Evolutionary conservation across 2,797 vertebrate species (phyloP).

Genomic region (Tangara arthus): DNA sequence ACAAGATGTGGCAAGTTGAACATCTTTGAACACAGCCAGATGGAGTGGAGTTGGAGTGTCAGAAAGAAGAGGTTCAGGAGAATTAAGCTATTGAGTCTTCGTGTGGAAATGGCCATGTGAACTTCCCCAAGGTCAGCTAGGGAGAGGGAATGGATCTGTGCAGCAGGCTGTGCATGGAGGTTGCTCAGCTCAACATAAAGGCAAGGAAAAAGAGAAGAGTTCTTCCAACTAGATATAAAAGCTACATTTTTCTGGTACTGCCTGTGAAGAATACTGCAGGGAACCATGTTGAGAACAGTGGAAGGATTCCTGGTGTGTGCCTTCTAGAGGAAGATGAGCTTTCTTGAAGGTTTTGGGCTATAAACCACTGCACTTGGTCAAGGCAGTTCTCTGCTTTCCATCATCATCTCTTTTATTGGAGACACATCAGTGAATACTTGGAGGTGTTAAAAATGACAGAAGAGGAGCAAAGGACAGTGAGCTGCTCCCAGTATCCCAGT

Average conservation of each 20-base stretch:
- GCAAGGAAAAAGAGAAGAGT: neutral
- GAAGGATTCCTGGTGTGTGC: neutral
- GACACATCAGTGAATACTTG: neutral
- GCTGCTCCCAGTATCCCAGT: neutral
- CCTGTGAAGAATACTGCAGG: neutral
- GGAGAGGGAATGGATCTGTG: neutral
- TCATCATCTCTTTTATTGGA: neutral
- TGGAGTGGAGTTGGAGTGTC: neutral
- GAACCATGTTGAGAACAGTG: neutral
- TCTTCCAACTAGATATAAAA: neutral
- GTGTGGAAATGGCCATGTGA: neutral
- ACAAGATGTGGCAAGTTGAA: neutral
- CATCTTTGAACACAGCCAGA: neutral
- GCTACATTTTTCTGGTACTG: neutral
- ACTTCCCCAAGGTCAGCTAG: neutral
- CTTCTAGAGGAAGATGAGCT: neutral
- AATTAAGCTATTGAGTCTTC: neutral
- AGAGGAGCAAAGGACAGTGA: neutral
- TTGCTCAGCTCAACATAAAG: neutral
- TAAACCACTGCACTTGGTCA: neutral
- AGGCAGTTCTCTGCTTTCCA: rapidly evolving
- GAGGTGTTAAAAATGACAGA: neutral
- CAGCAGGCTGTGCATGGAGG: neutral
- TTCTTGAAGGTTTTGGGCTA: neutral
- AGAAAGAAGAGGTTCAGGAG: neutral